Evolutionary conservation across 1,140 invertebrate species (phyloP).

Genomic region (Microplitis demolitor): DNA sequence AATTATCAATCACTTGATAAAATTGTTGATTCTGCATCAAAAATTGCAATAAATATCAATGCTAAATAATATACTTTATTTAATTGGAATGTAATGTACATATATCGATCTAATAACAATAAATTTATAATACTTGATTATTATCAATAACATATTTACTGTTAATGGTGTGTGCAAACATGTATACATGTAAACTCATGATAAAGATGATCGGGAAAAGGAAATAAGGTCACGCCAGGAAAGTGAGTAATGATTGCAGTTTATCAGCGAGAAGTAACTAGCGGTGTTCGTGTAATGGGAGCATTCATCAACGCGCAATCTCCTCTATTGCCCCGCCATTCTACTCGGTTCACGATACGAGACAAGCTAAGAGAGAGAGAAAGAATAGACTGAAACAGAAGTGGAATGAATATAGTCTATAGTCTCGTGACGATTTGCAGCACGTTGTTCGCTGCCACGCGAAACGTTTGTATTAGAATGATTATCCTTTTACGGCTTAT

Average conservation of each 20-base stretch:
- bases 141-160: too few relatives aligned
- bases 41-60: too few relatives aligned
- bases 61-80: too few relatives aligned
- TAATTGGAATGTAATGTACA: too few relatives aligned
- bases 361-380: background rate
- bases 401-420: slow-evolving; percentile 26
- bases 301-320: slow-evolving; percentile 59
- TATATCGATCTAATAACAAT: too few relatives aligned
- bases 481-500: slow-evolving; percentile 17
- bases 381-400: too few relatives aligned
- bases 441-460: slow-evolving; percentile 8
- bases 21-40: too few relatives aligned
- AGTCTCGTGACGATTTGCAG: slow-evolving; percentile 51
- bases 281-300: slow-evolving; percentile 59
- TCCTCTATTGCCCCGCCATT: slow-evolving; percentile 48
- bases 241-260: slow-evolving; percentile 60
- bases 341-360: slow-evolving; percentile 41
- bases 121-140: too few relatives aligned
- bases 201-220: slow-evolving; percentile 30
- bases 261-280: slow-evolving; percentile 59
- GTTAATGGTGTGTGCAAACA: too few relatives aligned
- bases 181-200: background rate
- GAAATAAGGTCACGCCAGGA: slow-evolving; percentile 58
- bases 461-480: slow-evolving; percentile 22
- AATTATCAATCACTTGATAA: too few relatives aligned